phyloP scores from a whole-genome alignment of 2,888 invertebrate genomes.

The Cheilosia urbana region DNA sequence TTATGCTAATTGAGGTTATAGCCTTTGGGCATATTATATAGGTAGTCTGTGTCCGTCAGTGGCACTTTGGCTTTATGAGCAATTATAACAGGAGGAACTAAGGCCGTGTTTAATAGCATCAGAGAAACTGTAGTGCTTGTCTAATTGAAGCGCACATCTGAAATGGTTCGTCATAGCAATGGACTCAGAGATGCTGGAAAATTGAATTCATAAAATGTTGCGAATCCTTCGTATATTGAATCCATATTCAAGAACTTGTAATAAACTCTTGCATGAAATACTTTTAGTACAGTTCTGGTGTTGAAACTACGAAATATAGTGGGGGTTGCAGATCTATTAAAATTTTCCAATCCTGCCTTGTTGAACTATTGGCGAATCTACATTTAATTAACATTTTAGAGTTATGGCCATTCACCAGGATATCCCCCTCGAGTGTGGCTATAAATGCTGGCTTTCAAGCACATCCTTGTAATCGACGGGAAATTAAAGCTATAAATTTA shows the following conservation, averaged over 20 bases:
- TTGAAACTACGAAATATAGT: neutral
- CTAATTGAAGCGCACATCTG: constrained; percentile 5
- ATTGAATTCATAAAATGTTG: too few relatives aligned
- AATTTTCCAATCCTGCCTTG: neutral
- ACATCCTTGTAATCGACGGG: constrained; percentile 67
- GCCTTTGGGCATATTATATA: constrained; percentile 11
- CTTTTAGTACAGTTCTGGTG: neutral
- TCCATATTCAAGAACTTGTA: too few relatives aligned
- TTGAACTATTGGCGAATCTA: constrained; percentile 18
- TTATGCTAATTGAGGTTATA: constrained; percentile 62
- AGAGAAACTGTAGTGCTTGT: neutral
- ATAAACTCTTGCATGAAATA: too few relatives aligned
- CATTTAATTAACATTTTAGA: constrained; percentile 49
- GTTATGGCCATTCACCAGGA: constrained; percentile 45
- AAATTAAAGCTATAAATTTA: constrained; percentile 71
- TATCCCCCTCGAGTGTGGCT: constrained; percentile 38
- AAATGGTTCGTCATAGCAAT: neutral
- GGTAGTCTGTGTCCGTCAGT: neutral
- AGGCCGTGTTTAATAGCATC: neutral
- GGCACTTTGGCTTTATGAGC: constrained; percentile 34
- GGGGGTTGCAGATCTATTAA: neutral
- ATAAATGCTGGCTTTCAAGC: constrained; percentile 21
- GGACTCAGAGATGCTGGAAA: too few relatives aligned
- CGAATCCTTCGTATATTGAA: too few relatives aligned
- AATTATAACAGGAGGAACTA: constrained; percentile 34